phyloP scores from a whole-genome alignment of 2,888 invertebrate genomes.

The Idaea aversata region DNA sequence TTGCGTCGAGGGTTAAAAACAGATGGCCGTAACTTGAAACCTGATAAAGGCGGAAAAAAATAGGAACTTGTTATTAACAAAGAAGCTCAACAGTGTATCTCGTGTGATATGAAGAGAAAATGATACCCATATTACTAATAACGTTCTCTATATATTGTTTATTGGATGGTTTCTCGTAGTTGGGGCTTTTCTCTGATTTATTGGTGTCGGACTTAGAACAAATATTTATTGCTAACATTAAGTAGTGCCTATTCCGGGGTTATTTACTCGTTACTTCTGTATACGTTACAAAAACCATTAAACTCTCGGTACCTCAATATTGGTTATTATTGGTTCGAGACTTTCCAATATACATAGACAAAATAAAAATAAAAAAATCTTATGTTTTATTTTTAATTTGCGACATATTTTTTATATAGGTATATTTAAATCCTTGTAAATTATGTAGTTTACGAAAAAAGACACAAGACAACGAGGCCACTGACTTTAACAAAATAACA shows the following conservation, averaged over 20 bases:
- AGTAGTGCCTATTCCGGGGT: background rate
- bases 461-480: too few relatives aligned
- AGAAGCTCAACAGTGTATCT: background rate
- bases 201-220: background rate
- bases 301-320: background rate
- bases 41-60: too few relatives aligned
- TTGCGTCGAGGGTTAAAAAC: too few relatives aligned
- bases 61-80: too few relatives aligned
- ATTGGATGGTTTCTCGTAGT: background rate
- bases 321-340: background rate
- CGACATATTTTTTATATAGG: too few relatives aligned
- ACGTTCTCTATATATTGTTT: background rate
- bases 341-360: too few relatives aligned
- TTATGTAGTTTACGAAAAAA: too few relatives aligned
- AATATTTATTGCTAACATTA: background rate
- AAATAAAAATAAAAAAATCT: too few relatives aligned
- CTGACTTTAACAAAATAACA: too few relatives aligned
- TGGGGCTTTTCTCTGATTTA: constrained; percentile 1
- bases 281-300: background rate
- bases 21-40: too few relatives aligned
- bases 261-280: background rate
- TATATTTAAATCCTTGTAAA: too few relatives aligned
- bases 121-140: background rate
- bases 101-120: background rate
- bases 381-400: too few relatives aligned